Conservation (phyloP, 2,113 vertebrate species). For the Merops nubicus region DNA sequence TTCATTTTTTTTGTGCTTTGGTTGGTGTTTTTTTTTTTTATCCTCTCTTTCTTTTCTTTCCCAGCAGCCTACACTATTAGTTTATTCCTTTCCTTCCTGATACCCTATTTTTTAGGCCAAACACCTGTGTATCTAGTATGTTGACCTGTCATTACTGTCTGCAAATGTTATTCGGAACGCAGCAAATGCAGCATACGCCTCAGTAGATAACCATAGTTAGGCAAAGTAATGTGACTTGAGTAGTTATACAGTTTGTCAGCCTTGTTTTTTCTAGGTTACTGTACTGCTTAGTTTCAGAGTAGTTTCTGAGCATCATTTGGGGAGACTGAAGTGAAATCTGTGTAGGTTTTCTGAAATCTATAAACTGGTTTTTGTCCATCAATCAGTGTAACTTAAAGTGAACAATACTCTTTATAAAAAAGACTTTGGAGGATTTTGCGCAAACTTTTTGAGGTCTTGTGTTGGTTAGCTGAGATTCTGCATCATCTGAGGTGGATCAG, state of each 20-base stretch:
- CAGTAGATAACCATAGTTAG: not conserved
- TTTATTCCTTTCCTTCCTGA: not conserved
- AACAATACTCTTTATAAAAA: not conserved
- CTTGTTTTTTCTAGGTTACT: not conserved
- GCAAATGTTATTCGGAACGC: not conserved
- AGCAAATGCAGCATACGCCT: not conserved
- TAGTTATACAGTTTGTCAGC: not conserved
- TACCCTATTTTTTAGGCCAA: not conserved
- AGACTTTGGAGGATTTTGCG: not conserved
- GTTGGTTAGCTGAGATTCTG: not conserved
- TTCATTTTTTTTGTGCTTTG: not conserved
- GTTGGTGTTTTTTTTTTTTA: no score
- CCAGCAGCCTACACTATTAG: not conserved
- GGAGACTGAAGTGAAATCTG: not conserved
- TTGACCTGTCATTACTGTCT: not conserved
- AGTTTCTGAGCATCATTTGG: not conserved
- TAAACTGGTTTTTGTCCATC: not conserved
- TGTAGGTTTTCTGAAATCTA: not conserved
- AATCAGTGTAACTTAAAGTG: not conserved
- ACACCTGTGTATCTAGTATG: not conserved
- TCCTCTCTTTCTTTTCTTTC: no score
- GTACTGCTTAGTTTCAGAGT: not conserved
- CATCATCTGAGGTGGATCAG: not conserved
- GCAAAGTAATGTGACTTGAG: not conserved
- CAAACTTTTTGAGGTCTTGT: not conserved